Evolutionary conservation across 2,888 invertebrate genomes (phyloP), one percentile per base, ranked within the genome.

Genomic region (Fragum fragum): DNA sequence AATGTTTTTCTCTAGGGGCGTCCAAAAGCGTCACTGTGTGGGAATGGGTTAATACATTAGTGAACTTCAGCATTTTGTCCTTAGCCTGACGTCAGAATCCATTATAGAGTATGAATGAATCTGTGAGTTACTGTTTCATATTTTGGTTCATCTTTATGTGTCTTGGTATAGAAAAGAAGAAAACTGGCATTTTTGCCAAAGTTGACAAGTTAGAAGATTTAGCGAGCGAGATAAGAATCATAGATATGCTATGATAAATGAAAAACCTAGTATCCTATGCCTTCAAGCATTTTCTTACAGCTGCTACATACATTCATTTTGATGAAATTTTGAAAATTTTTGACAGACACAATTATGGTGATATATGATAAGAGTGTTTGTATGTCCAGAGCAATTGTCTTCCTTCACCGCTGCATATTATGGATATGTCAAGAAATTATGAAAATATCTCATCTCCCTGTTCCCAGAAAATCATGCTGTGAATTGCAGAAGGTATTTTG

Each of bases 141-240:
- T n/a, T n/a, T n/a, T n/a, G n/a, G n/a, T 11, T 42, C 42, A n/a
- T 66, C 18, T 66, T 39, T n/a, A 11, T 3, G 42, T 66, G 66
- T 9, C 42, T 21, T 42, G 7, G 3, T 26, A 3, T 28, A 57
- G 23, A 14, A 23, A 6, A 57, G 57, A 47, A n/a, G 47, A 5
- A 26, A 75, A 85, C 85, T 85, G 85, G 85, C 85, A 85, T 73
- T 75, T 81, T 85, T 81, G 76, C 81, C 75, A 81, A 82, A 81
- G 77, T 76, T 85, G 85, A 80, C 85, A 85, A 82, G 81, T 72
- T 42, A 68, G 68, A 59, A 74, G 81, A 77, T 79, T 71, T 71
- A 59, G 71, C 73, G 55, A 52, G 18, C 16, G 18, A 79, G 85
- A 85, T 85, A 82, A 79, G 73, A 21, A 39, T 36, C 66, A 16